These are phyloP conservation scores for Drosophila lini DNA, from an alignment of 1,140 invertebrate genomes.

Conservation along the genomic window DNA sequence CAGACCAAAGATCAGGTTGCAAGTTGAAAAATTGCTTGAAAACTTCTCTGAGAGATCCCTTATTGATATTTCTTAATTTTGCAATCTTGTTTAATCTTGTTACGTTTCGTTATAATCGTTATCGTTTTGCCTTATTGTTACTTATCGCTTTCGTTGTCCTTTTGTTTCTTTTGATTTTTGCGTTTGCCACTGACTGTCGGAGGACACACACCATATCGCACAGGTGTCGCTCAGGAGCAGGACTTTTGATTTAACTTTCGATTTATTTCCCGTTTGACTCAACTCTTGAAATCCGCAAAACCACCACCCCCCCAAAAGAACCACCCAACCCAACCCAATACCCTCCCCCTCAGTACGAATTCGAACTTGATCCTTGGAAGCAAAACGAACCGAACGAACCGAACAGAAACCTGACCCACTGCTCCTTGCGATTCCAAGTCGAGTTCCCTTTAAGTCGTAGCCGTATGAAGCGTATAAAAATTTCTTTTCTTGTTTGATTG, in stretches of 20 bases:
- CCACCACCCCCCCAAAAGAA: constrained; percentile 3
- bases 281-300: constrained; percentile 38
- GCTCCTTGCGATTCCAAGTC: constrained; percentile 58
- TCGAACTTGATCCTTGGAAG: constrained; percentile 44
- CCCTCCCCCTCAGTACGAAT: constrained; percentile 8
- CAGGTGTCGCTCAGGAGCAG: constrained; percentile 67
- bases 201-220: constrained; percentile 45
- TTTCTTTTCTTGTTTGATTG: constrained; percentile 84
- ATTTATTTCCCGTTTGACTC: constrained; percentile 67
- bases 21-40: constrained; percentile 49
- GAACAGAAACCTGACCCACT: constrained; percentile 3
- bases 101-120: not conserved
- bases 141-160: constrained; percentile 51
- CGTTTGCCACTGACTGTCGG: constrained; percentile 55
- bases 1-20: constrained; percentile 9
- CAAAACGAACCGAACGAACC: constrained; percentile 11
- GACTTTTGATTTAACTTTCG: constrained; percentile 80
- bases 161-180: constrained; percentile 53
- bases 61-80: not conserved
- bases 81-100: not conserved
- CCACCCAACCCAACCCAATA: not conserved
- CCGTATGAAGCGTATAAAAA: constrained; percentile 73
- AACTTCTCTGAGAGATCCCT: constrained; percentile 33
- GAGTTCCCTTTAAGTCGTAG: constrained; percentile 39
- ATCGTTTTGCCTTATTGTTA: constrained; percentile 45